A percentile compares a stretch with the other conserved stretches of the same genome.
Evolutionary conservation across 2,113 vertebrate species (phyloP).

Genomic region (Eretmochelys imbricata): DNA sequence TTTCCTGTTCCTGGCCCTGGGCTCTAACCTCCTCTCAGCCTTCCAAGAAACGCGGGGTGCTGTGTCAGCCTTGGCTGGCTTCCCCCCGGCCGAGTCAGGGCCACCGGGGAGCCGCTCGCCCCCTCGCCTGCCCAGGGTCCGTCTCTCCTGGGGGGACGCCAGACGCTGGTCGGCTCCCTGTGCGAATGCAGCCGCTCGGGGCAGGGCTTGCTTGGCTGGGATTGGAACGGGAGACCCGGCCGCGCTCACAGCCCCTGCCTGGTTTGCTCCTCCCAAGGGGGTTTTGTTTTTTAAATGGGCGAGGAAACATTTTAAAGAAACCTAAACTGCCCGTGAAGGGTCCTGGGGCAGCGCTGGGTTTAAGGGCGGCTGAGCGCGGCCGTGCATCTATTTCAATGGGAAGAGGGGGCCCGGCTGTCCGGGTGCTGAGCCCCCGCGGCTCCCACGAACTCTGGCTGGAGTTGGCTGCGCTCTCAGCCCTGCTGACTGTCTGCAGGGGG

Average conservation of each 20-base stretch:
- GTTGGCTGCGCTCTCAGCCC: background rate
- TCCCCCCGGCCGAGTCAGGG: conserved; percentile 40
- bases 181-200: too few relatives aligned
- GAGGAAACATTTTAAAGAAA: background rate
- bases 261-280: background rate
- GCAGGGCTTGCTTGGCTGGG: too few relatives aligned
- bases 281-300: background rate
- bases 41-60: conserved; percentile 25
- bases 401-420: background rate
- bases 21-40: background rate
- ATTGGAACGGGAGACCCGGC: too few relatives aligned
- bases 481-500: too few relatives aligned
- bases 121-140: background rate
- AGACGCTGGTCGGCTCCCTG: too few relatives aligned
- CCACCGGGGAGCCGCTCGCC: conserved; percentile 32
- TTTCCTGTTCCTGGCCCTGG: conserved; percentile 55
- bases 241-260: background rate
- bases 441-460: too few relatives aligned
- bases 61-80: conserved; percentile 66
- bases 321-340: background rate
- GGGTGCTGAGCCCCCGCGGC: too few relatives aligned
- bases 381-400: too few relatives aligned
- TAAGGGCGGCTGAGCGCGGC: too few relatives aligned
- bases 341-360: background rate
- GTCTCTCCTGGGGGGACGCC: background rate